These are phyloP conservation scores for Limenitis camilla DNA, from an alignment of 2,888 invertebrate species.

Conservation along the genomic window DNA sequence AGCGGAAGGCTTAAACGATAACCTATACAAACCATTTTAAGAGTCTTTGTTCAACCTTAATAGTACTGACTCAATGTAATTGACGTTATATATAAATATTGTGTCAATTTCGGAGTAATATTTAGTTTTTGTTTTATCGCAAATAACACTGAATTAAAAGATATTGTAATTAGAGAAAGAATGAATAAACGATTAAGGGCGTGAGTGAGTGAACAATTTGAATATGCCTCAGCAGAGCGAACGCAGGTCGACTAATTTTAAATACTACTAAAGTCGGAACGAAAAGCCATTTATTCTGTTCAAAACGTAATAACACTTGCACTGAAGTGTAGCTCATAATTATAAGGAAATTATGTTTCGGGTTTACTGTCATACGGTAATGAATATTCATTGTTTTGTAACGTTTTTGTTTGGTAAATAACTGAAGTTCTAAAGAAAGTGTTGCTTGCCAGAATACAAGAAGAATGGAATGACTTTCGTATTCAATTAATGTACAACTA, in stretches of 20 bases:
- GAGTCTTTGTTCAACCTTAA: too few relatives aligned
- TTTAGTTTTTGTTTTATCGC: too few relatives aligned
- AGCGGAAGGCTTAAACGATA: too few relatives aligned
- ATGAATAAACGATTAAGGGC: background rate
- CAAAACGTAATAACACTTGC: background rate
- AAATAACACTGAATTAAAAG: background rate
- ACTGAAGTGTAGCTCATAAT: background rate
- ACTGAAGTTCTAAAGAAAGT: conserved; percentile 43
- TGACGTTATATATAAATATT: too few relatives aligned
- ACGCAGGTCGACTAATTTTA: background rate
- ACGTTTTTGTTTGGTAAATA: conserved; percentile 49
- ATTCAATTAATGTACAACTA: too few relatives aligned
- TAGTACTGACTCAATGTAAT: too few relatives aligned
- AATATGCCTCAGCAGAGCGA: background rate
- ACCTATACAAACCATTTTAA: too few relatives aligned
- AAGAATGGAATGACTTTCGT: too few relatives aligned
- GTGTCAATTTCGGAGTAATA: too few relatives aligned
- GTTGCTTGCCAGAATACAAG: conserved; percentile 40
- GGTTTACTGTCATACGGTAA: conserved; percentile 20
- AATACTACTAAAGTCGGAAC: background rate
- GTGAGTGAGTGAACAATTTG: background rate
- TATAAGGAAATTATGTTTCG: conserved; percentile 22
- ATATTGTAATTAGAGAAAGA: background rate
- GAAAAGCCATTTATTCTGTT: background rate
- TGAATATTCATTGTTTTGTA: conserved; percentile 51